Percentiles rank a stretch among this genome's conserved stretches.
Conservation (phyloP, 2,797 vertebrate species). For the Catamblyrhynchus diadema region DNA sequence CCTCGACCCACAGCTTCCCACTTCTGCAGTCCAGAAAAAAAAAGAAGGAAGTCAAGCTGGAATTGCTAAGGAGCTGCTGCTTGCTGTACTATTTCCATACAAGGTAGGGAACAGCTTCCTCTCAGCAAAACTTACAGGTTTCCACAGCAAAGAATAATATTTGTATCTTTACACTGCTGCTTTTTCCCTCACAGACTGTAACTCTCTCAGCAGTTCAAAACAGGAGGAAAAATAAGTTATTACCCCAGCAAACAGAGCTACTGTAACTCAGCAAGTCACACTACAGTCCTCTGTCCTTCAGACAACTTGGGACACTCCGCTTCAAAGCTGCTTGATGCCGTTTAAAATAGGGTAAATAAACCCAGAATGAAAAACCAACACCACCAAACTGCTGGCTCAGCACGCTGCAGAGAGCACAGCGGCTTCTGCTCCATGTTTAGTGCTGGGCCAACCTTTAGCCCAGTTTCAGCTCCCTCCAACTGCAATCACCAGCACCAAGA, state of each 20-base stretch:
- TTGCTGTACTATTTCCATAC: background rate
- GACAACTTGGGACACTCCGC: background rate
- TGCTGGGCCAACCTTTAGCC: background rate
- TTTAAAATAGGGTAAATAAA: background rate
- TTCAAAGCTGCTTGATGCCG: background rate
- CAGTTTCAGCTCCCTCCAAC: background rate
- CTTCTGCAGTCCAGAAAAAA: background rate
- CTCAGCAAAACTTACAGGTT: background rate
- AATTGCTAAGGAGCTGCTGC: background rate
- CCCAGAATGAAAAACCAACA: background rate
- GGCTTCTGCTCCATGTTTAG: background rate
- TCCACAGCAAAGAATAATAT: background rate
- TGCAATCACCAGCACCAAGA: background rate
- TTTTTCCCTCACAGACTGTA: background rate
- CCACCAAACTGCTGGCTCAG: background rate
- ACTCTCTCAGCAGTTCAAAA: background rate
- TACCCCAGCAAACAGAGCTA: background rate
- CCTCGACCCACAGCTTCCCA: background rate
- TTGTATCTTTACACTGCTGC: background rate
- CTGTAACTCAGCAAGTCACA: background rate
- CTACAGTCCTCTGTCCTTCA: fast-evolving
- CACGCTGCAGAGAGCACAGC: background rate
- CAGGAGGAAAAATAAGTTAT: background rate
- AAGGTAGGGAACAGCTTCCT: background rate
- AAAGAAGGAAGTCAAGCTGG: background rate